Evolutionary conservation across 2,797 vertebrate genomes (phyloP), one percentile per base, ranked within the genome.

Genomic region (Mycteria americana): DNA sequence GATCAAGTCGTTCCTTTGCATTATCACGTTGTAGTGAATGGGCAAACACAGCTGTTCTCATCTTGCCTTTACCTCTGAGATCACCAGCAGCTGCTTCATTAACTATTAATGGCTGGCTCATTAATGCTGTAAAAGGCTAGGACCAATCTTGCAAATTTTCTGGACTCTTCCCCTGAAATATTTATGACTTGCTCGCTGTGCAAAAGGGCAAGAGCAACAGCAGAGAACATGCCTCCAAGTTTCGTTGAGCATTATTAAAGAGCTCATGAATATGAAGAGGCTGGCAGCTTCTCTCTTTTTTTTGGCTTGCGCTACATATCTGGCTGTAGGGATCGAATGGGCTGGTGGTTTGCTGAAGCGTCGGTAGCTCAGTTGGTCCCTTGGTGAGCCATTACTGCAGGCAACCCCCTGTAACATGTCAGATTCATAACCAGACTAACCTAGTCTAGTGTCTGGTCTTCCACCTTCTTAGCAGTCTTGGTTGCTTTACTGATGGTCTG

Each of bases 61-160:
- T 92, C 92, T 96, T 89, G 82, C 67, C 89, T 86, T 83, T 91
- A 93, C 93, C 65, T 95, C 93, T 87, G 96, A 96, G 92, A 94
- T 95, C 87, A 88, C 68, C 93, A 93, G 89, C 93, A 96, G 97
- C 95, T 97, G 93, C 94, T 89, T 97, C 89, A 97, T 97, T 96
- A 97, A 96, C 82, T 97, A 96, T 97, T 97, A 96, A 97, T 96
- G 79, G 51, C n/a, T 81, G 81, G 76, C 95, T 97, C 95, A 95
- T 97, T 97, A 97, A 97, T 96, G 94, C 96, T 97, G 82, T 96
- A 95, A 94, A 94, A 95, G 92, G 39, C 91, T 89, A 93, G 73
- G 92, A 93, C 97, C 96, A 96, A 88, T 96, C 91, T 96, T 93
- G 79, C 95, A 96, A 81, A 94, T 96, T 94, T 96, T 91, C 92